Conservation (phyloP, 2,888 invertebrate species). For the Sepiola atlantica region DNA sequence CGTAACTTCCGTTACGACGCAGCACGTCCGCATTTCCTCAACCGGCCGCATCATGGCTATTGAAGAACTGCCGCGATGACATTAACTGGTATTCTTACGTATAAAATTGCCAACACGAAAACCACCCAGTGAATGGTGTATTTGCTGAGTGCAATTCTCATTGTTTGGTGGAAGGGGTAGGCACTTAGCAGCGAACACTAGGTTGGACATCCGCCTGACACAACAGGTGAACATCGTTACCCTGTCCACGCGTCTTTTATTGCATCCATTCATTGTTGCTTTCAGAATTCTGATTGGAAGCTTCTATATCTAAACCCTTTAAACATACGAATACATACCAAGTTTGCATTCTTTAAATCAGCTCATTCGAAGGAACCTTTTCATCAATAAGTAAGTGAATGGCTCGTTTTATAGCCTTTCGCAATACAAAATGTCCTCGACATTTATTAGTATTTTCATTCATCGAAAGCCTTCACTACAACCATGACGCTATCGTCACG, state of each 20-base stretch:
- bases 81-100: neutral
- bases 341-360: neutral
- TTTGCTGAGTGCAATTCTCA: neutral
- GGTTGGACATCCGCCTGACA: neutral
- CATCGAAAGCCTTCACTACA: too few relatives aligned
- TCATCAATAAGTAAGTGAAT: neutral
- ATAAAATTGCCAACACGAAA: neutral
- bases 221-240: conserved; percentile 18
- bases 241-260: neutral
- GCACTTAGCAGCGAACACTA: neutral
- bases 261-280: neutral
- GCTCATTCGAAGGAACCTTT: neutral
- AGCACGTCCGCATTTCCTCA: neutral
- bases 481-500: too few relatives aligned
- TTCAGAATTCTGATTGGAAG: neutral
- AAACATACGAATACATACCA: neutral
- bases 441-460: too few relatives aligned
- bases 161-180: neutral
- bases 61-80: neutral
- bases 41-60: neutral
- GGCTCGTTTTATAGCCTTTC: neutral
- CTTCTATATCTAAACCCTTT: neutral
- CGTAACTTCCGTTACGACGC: neutral
- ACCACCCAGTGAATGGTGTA: neutral
- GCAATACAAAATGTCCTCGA: too few relatives aligned